Percentiles rank a stretch among this genome's conserved stretches.
These are phyloP conservation scores for Diplolepis rosae DNA, from an alignment of 2,888 invertebrate genomes.

Conservation along the genomic window DNA sequence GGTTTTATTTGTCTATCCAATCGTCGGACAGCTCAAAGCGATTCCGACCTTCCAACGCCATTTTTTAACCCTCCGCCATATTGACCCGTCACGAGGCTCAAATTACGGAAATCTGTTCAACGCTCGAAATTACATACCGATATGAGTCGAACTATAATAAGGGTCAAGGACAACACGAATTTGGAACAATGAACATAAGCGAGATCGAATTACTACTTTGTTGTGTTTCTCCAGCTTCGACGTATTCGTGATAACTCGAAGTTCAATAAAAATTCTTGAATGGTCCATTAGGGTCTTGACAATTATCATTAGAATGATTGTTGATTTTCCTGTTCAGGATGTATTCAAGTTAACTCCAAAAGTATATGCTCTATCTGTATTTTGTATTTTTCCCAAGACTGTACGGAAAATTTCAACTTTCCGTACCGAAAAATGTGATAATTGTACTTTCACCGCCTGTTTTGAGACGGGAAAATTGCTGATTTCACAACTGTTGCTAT, in stretches of 20 bases:
- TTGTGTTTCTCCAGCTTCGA: not conserved
- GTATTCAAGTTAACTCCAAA: too few species aligned
- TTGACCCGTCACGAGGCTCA: constrained; percentile 50
- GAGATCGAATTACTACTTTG: constrained; percentile 2
- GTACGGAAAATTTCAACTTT: too few species aligned
- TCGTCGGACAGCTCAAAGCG: constrained; percentile 69
- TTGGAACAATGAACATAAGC: not conserved
- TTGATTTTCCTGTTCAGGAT: too few species aligned
- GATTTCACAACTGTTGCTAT: too few species aligned
- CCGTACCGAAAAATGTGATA: too few species aligned
- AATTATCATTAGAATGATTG: not conserved
- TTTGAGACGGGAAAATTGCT: too few species aligned
- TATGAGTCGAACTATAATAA: constrained; percentile 24
- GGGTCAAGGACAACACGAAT: not conserved
- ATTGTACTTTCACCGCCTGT: too few species aligned
- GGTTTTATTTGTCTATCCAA: constrained; percentile 69
- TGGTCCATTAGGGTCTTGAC: not conserved
- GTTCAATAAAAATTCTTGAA: not conserved
- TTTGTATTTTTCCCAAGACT: too few species aligned
- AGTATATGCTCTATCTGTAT: too few species aligned
- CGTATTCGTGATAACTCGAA: not conserved
- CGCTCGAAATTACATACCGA: constrained; percentile 29
- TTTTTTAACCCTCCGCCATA: constrained; percentile 55
- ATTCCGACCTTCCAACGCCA: constrained; percentile 59
- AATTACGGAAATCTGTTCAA: constrained; percentile 59